These are phyloP conservation scores for Ganaspis sp. DNA, from an alignment of 1,140 invertebrate species.

Conservation along the genomic window DNA sequence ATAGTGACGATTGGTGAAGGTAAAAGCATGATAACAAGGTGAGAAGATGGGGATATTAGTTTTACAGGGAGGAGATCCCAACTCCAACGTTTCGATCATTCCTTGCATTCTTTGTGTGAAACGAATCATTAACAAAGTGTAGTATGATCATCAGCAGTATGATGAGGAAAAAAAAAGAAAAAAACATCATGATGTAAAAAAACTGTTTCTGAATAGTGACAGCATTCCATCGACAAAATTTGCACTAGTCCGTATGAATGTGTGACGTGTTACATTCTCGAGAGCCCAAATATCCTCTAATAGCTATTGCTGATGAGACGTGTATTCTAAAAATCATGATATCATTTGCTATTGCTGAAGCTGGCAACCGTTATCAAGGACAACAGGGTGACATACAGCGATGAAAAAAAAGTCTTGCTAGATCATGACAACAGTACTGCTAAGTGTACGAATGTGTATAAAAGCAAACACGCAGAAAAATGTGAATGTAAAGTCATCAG, in stretches of 20 bases:
- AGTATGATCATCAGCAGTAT: background rate
- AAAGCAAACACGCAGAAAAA: background rate
- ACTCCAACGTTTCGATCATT: slow-evolving; percentile 6
- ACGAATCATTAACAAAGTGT: background rate
- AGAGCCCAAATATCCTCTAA: slow-evolving; percentile 31
- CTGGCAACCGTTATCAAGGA: slow-evolving; percentile 32
- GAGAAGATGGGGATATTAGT: background rate
- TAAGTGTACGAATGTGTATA: slow-evolving; percentile 35
- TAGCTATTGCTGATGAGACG: slow-evolving; percentile 34
- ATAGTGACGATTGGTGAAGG: background rate
- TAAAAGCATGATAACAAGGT: background rate
- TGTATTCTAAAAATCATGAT: slow-evolving; percentile 41
- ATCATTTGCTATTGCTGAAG: slow-evolving; percentile 38
- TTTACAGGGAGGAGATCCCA: background rate
- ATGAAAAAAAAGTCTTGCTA: slow-evolving; percentile 40
- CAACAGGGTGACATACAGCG: slow-evolving; percentile 42
- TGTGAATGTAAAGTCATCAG: no score
- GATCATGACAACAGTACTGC: slow-evolving; percentile 39
- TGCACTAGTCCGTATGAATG: slow-evolving; percentile 31
- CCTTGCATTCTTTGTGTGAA: background rate
- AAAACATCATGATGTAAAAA: background rate
- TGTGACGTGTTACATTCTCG: slow-evolving; percentile 35
- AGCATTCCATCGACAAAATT: slow-evolving; percentile 48
- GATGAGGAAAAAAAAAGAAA: background rate
- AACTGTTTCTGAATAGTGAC: background rate